phyloP scores from a whole-genome alignment of 2,113 vertebrate genomes.

The Numenius arquata region DNA sequence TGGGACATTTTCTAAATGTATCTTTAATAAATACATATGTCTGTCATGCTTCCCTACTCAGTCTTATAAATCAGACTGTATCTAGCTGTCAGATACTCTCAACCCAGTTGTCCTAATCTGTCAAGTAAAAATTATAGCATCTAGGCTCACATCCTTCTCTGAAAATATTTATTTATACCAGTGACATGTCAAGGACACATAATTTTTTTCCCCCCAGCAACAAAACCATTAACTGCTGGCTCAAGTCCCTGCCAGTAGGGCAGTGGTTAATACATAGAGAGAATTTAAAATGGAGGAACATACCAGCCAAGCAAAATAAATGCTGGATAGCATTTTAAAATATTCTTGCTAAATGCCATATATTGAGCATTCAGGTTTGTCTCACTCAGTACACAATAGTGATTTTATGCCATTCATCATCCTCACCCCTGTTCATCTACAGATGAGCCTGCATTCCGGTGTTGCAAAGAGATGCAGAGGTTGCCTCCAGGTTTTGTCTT shows the following conservation, averaged over 20 bases:
- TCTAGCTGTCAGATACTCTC: slow-evolving; percentile 42
- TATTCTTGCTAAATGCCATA: neutral
- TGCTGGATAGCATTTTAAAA: neutral
- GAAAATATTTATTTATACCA: slow-evolving; percentile 61
- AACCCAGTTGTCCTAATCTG: slow-evolving; percentile 47
- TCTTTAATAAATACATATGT: slow-evolving; percentile 61
- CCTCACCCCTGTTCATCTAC: neutral
- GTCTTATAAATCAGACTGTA: slow-evolving; percentile 51
- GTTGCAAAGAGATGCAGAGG: neutral
- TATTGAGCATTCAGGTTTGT: neutral
- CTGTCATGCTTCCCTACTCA: slow-evolving; percentile 51
- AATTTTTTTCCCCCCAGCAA: neutral
- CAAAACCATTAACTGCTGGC: slow-evolving; percentile 52
- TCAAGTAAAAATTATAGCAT: slow-evolving; percentile 53
- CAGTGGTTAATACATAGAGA: neutral
- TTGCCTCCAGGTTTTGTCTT: neutral
- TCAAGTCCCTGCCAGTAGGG: slow-evolving; percentile 17
- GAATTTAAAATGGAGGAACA: slow-evolving; percentile 11
- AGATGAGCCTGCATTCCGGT: neutral
- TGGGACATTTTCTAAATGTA: neutral
- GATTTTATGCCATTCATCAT: neutral
- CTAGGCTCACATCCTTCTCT: slow-evolving; percentile 33
- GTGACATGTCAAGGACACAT: slow-evolving; percentile 61
- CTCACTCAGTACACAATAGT: neutral
- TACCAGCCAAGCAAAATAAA: neutral